Evolutionary conservation across 2,113 vertebrate genomes (phyloP).

Genomic region (Gopherus evgoodei): DNA sequence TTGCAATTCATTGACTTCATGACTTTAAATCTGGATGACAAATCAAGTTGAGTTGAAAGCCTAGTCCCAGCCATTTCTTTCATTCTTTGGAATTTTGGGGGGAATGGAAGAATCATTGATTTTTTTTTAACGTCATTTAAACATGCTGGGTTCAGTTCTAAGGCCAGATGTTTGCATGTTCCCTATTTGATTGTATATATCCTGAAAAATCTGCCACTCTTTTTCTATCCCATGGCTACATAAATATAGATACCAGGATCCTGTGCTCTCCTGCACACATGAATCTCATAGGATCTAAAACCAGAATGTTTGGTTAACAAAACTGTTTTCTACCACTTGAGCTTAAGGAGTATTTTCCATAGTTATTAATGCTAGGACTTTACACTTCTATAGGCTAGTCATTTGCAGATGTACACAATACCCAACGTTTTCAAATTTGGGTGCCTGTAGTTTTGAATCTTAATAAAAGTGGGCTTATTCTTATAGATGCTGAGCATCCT

Average conservation of each 20-base stretch:
- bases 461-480: neutral
- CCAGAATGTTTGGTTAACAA: neutral
- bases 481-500: neutral
- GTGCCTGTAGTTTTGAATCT: neutral
- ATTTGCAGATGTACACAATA: neutral
- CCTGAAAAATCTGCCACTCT: neutral
- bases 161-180: neutral
- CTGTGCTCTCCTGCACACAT: neutral
- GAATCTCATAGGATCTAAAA: neutral
- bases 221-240: neutral
- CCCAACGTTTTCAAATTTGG: neutral
- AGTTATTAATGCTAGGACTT: neutral
- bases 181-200: fast-evolving
- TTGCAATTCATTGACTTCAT: constrained; percentile 57
- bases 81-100: neutral
- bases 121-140: neutral
- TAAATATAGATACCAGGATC: neutral
- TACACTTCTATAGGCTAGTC: neutral
- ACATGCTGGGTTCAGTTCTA: neutral
- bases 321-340: neutral
- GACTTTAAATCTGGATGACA: constrained; percentile 11
- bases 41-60: constrained; percentile 49
- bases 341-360: neutral
- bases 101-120: neutral
- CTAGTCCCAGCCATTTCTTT: neutral